Base-by-base conservation (phyloP, 2,888 invertebrate genomes). In the Ormyrus nitidulus region DNA sequence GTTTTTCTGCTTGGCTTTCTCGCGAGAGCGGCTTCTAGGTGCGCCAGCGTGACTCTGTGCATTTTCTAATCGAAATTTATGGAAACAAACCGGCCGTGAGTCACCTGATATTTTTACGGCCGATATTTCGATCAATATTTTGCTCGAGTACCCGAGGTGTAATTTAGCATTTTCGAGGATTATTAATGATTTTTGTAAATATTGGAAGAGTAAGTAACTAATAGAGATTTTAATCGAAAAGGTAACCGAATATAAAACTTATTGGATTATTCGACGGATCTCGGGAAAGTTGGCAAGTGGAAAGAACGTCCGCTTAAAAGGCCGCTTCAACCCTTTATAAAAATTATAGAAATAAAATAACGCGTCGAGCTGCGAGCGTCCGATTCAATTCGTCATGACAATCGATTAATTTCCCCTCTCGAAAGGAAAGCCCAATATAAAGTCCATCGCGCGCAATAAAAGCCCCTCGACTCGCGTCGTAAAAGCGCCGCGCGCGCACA, bases 351-450 rank as follows among this genome's bases (percentile, higher is more conserved):
- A 34, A 71, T 71, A 34, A 53, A 71, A 61, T 61, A 61, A 53
- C 61, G 13, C 53, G 2, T 34, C 34, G 44, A 61, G 48, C 6
- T 2, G n/a, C 13, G 64, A 69, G 49, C 34, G 34, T 34, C 48
- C 54, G 75, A 75, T 68, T 61, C 75, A 75, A 68, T 68, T 66
- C 75, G 75, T 75, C 66, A 75, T 49, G 70, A 54, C 70, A 77
- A 77, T 77, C 77, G 77, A 70, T 77, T 77, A 70, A 70, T 64
- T 77, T 68, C 62, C 48, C 62, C 69, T 51, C 69, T 19, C 49
- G 34, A 69, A 66, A 64, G 62, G 72, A 64, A 56, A 77, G 49
- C 70, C 48, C 70, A 77, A 70, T 70, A 62, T 70, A 62, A 66
- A 75, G 66, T 75, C 49, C 10, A 51, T 13, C 51, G 49, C 6